Evolutionary conservation across 2,888 invertebrate genomes (phyloP).

Genomic region (Acanthoscelides obtectus): DNA sequence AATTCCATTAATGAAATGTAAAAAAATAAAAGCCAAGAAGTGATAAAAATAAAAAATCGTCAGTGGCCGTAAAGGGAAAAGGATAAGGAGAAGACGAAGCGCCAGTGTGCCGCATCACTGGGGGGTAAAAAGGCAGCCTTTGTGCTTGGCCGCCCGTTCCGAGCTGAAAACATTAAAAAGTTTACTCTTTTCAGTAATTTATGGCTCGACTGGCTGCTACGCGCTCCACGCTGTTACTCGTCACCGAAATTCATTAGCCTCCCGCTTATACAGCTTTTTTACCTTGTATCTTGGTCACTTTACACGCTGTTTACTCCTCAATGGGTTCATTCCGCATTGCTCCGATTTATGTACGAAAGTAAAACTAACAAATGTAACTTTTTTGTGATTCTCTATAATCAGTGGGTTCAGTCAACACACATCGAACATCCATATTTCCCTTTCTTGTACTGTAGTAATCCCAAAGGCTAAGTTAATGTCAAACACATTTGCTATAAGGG

Average conservation of each 20-base stretch:
- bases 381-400: too few species aligned
- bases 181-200: slow-evolving; percentile 31
- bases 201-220: slow-evolving; percentile 11
- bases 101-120: neutral
- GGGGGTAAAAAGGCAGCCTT: neutral
- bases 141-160: slow-evolving; percentile 7
- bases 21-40: neutral
- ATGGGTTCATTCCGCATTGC: neutral
- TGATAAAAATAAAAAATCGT: neutral
- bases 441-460: too few species aligned
- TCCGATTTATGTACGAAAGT: neutral
- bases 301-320: neutral
- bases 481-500: too few species aligned
- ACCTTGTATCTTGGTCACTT: neutral
- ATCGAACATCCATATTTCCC: too few species aligned
- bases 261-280: neutral
- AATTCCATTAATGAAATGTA: neutral
- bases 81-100: neutral
- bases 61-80: neutral
- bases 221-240: slow-evolving; percentile 12
- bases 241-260: slow-evolving; percentile 25
- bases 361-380: too few species aligned
- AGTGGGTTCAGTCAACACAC: too few species aligned
- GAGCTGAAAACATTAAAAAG: slow-evolving; percentile 31
- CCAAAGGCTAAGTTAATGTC: too few species aligned